Conservation (phyloP, 2,797 vertebrate genomes). For the Diglossa cyanea region DNA sequence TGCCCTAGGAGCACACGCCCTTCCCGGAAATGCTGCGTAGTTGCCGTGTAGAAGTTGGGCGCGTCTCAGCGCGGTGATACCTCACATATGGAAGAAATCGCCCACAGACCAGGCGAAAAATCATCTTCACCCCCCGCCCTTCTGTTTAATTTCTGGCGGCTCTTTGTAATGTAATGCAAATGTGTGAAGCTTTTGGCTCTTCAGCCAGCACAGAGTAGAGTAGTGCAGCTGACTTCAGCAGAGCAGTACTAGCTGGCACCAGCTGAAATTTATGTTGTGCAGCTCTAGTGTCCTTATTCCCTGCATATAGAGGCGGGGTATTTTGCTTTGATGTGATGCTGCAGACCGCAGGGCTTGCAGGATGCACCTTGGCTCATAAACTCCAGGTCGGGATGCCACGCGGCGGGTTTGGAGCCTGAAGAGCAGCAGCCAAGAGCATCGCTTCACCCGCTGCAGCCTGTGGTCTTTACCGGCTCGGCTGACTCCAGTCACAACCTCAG, state of each 20-base stretch:
- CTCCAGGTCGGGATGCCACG: not conserved
- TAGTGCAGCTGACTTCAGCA: not conserved
- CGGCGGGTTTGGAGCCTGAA: not conserved
- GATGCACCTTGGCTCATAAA: rapidly evolving
- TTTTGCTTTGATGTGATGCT: not conserved
- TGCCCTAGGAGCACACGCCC: not conserved
- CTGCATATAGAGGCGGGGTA: not conserved
- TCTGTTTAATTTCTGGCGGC: not conserved
- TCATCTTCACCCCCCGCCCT: not conserved
- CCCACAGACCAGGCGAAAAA: not conserved
- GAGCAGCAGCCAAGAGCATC: not conserved
- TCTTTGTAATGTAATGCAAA: not conserved
- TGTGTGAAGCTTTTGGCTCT: not conserved
- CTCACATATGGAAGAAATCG: not conserved
- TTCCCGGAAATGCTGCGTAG: not conserved
- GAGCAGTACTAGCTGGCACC: not conserved
- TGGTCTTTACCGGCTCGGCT: not conserved
- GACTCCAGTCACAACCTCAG: not conserved
- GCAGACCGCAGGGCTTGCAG: not conserved
- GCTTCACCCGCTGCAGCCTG: not conserved
- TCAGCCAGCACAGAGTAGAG: not conserved
- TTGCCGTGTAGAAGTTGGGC: not conserved
- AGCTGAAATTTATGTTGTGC: not conserved
- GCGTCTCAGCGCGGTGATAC: not conserved
- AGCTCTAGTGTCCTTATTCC: not conserved